Evolutionary conservation across 2,888 invertebrate species (phyloP).

Genomic region (Aspidiotus rigidus): DNA sequence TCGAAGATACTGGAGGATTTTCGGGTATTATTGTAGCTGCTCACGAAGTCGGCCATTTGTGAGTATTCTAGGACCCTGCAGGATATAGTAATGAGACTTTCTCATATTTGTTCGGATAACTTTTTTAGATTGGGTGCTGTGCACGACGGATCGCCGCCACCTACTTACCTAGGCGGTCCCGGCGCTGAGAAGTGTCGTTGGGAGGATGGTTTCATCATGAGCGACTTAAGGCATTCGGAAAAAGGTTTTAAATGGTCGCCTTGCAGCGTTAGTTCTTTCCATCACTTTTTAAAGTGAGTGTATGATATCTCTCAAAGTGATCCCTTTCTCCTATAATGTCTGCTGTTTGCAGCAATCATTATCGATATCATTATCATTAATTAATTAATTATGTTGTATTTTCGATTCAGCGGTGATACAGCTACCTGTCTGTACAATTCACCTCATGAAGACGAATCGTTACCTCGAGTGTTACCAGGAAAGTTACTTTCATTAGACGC

Average conservation of each 20-base stretch:
- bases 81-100: background rate
- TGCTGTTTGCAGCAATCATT: too few relatives aligned
- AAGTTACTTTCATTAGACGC: conserved; percentile 81
- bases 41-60: conserved; percentile 95
- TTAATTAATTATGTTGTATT: background rate
- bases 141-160: conserved; percentile 92
- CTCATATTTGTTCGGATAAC: conserved; percentile 34
- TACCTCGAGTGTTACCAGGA: conserved; percentile 80
- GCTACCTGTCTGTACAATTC: conserved; percentile 88
- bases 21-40: conserved; percentile 93
- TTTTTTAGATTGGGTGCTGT: conserved; percentile 75
- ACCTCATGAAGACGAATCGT: conserved; percentile 83
- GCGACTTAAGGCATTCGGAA: conserved; percentile 85
- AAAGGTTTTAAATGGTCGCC: conserved; percentile 91
- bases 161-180: conserved; percentile 86
- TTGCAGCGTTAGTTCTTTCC: conserved; percentile 85
- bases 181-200: conserved; percentile 89
- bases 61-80: conserved; percentile 48
- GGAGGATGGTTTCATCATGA: conserved; percentile 96
- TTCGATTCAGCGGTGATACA: conserved; percentile 71
- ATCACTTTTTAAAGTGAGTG: conserved; percentile 87
- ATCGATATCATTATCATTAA: background rate
- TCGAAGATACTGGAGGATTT: conserved; percentile 92
- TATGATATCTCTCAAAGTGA: too few relatives aligned
- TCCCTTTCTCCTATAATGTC: too few relatives aligned